Conservation (phyloP, 2,113 vertebrate genomes). For the Oncorhynchus keta region DNA sequence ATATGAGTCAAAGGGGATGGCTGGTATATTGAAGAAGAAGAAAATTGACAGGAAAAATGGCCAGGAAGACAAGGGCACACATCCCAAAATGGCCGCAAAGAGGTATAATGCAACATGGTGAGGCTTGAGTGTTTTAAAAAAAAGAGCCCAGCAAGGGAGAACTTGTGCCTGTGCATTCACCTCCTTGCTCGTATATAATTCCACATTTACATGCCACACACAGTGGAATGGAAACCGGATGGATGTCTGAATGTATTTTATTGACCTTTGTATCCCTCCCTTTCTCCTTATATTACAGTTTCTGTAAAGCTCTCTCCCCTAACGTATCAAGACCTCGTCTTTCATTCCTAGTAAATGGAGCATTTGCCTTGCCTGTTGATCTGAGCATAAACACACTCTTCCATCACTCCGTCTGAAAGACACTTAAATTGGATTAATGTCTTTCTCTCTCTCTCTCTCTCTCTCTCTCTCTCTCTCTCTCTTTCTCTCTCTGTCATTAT, state of each 20-base stretch:
- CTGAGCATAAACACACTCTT: background rate
- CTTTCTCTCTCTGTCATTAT: too few relatives aligned
- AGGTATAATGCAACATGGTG: slow-evolving; percentile 10
- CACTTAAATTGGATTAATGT: background rate
- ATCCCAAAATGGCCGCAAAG: slow-evolving; percentile 10
- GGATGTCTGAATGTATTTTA: background rate
- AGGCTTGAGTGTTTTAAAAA: background rate
- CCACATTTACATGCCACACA: background rate
- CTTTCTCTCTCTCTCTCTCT: too few relatives aligned
- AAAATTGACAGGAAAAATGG: background rate
- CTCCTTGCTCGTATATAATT: background rate
- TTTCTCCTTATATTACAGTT: background rate
- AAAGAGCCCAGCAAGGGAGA: slow-evolving; percentile 6
- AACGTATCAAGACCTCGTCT: background rate
- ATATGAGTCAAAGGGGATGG: slow-evolving; percentile 1
- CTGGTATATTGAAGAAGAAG: background rate
- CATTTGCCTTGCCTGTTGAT: background rate
- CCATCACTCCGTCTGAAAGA: background rate
- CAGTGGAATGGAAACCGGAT: background rate
- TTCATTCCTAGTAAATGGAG: background rate
- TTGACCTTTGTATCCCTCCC: background rate
- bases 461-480: too few relatives aligned
- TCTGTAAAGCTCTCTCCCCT: background rate
- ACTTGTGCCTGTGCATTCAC: background rate
- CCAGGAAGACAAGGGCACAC: background rate